Evolutionary conservation across 2,888 invertebrate genomes (phyloP).

Genomic region (Diadegma fenestrale): DNA sequence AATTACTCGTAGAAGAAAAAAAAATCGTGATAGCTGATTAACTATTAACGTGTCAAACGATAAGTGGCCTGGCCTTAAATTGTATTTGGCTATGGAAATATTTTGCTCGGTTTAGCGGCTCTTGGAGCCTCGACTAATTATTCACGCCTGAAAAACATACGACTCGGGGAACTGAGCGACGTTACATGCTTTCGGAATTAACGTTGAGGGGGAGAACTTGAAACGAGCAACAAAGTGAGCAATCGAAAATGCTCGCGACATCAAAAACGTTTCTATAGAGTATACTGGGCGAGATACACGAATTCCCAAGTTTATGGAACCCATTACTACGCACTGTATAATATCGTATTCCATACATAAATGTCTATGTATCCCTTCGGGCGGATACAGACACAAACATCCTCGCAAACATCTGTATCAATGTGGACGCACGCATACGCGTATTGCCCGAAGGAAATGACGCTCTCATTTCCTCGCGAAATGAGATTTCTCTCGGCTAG

Average conservation of each 20-base stretch:
- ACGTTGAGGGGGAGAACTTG: not conserved
- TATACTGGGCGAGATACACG: not conserved
- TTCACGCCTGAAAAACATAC: not conserved
- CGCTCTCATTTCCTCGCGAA: slow-evolving; percentile 58
- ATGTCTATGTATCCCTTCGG: not conserved
- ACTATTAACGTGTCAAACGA: not conserved
- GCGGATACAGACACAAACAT: not conserved
- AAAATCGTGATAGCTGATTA: not conserved
- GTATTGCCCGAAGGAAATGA: slow-evolving; percentile 55
- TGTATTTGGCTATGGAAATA: not conserved
- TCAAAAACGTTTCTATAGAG: slow-evolving; percentile 23
- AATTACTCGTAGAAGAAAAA: not conserved
- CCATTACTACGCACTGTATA: slow-evolving; percentile 36
- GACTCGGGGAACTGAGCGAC: not conserved
- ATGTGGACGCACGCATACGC: not conserved
- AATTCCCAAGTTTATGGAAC: slow-evolving; percentile 50
- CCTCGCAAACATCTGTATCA: slow-evolving; percentile 2
- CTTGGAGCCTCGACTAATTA: not conserved
- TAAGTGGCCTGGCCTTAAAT: not conserved
- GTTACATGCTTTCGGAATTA: slow-evolving; percentile 3
- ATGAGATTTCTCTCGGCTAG: slow-evolving; percentile 54
- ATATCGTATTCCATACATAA: not conserved
- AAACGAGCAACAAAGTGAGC: slow-evolving; percentile 12
- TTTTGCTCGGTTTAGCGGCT: not conserved
- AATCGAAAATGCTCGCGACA: slow-evolving; percentile 26